A percentile compares a stretch with the other conserved stretches of the same genome.
These are phyloP conservation scores for Brotula barbata DNA, from an alignment of 2,797 vertebrate species.

Conservation along the genomic window DNA sequence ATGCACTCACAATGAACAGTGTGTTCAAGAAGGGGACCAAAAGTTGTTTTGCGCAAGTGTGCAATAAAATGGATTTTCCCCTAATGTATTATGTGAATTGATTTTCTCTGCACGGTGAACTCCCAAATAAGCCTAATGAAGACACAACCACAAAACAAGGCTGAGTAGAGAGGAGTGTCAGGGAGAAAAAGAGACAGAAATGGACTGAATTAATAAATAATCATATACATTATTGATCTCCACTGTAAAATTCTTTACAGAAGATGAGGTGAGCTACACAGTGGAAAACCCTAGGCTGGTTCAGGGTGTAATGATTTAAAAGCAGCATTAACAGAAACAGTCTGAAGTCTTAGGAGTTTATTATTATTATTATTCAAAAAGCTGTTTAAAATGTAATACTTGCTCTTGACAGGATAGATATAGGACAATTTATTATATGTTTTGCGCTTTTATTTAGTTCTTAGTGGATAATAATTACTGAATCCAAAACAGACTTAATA, in stretches of 20 bases:
- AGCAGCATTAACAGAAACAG: too few relatives aligned
- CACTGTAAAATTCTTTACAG: slow-evolving; percentile 43
- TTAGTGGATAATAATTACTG: too few relatives aligned
- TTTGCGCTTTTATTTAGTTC: too few relatives aligned
- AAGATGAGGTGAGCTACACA: slow-evolving; percentile 32
- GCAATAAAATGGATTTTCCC: slow-evolving; percentile 48
- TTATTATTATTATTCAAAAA: too few relatives aligned
- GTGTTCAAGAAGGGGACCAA: slow-evolving; percentile 38
- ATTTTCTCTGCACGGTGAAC: slow-evolving; percentile 54
- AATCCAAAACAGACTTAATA: too few relatives aligned
- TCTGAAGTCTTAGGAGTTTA: too few relatives aligned
- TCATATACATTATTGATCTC: slow-evolving; percentile 59
- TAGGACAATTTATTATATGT: too few relatives aligned
- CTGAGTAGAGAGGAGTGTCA: slow-evolving; percentile 28
- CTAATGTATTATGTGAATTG: slow-evolving; percentile 47
- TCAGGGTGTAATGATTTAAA: too few relatives aligned
- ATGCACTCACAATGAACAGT: slow-evolving; percentile 31
- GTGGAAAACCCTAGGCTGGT: neutral
- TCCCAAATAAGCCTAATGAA: slow-evolving; percentile 54
- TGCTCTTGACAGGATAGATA: too few relatives aligned
- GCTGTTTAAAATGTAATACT: too few relatives aligned
- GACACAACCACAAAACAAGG: slow-evolving; percentile 31
- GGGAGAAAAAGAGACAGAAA: slow-evolving; percentile 15
- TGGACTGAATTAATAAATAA: slow-evolving; percentile 61
- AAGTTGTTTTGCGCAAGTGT: slow-evolving; percentile 42